phyloP scores from a whole-genome alignment of 2,113 vertebrate genomes.

The Plecturocebus donacophilus region DNA sequence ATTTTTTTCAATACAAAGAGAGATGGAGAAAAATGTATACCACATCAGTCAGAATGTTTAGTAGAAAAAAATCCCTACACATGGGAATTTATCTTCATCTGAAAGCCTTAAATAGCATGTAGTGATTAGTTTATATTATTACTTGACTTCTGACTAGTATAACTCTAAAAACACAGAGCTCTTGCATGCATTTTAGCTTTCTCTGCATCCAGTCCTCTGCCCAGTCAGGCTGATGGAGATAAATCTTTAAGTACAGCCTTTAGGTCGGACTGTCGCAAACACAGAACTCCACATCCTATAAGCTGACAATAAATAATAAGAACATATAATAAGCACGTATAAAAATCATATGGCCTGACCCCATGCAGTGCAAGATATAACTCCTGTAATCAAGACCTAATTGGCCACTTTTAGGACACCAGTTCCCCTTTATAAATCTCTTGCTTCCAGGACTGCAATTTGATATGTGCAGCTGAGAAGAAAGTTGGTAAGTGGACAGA shows the following conservation, averaged over 20 bases:
- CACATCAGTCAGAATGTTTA: neutral
- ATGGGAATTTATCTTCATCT: constrained; percentile 6
- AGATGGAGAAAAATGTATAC: neutral
- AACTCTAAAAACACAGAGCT: neutral
- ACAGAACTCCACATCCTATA: neutral
- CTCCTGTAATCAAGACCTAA: constrained; percentile 35
- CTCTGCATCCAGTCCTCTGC: neutral
- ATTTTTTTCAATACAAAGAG: neutral
- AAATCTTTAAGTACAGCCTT: constrained; percentile 30
- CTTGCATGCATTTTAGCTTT: neutral
- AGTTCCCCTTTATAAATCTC: constrained; percentile 14
- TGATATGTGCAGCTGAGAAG: constrained; percentile 46
- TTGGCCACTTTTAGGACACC: constrained; percentile 45
- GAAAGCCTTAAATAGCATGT: constrained; percentile 15
- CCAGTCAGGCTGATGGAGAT: neutral
- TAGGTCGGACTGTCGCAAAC: constrained; percentile 13
- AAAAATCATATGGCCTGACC: constrained; percentile 49
- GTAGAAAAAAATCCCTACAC: neutral
- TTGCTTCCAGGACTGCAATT: constrained; percentile 6
- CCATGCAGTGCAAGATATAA: constrained; percentile 27
- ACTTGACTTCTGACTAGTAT: constrained; percentile 20
- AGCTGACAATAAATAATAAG: constrained; percentile 51
- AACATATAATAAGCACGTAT: constrained; percentile 39
- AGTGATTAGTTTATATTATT: neutral
- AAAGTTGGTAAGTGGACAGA: constrained; percentile 41